phyloP scores from a whole-genome alignment of 1,140 invertebrate genomes.

The Drosophila punjabiensis region DNA sequence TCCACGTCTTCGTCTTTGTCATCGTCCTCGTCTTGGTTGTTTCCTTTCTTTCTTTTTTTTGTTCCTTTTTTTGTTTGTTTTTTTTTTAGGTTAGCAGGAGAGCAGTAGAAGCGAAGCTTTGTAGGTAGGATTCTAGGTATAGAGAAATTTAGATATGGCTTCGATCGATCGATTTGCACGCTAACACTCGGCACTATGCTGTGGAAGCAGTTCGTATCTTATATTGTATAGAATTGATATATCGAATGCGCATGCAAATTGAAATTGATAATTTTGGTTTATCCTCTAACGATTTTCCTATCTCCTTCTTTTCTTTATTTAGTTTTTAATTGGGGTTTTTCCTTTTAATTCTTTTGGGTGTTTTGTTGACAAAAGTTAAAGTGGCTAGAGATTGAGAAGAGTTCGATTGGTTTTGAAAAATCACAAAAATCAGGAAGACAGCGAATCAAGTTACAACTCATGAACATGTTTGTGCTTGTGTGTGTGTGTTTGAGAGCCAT shows the following conservation, averaged over 20 bases:
- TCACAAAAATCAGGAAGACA: conserved; percentile 64
- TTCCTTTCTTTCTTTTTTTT: neutral
- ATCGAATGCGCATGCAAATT: conserved; percentile 46
- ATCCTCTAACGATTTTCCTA: conserved; percentile 24
- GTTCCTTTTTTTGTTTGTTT: conserved; percentile 3
- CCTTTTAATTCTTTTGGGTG: too few species aligned
- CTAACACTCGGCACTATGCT: conserved; percentile 37
- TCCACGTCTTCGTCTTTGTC: conserved; percentile 8
- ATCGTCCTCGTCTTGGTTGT: neutral
- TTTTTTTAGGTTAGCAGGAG: conserved; percentile 33
- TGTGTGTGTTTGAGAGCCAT: conserved; percentile 9
- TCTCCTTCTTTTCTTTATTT: neutral
- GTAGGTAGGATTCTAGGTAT: conserved; percentile 55
- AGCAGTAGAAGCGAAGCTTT: conserved; percentile 56
- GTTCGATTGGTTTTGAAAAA: conserved; percentile 38
- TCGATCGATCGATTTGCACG: conserved; percentile 52
- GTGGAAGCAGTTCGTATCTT: conserved; percentile 43
- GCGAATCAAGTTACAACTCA: conserved; percentile 59
- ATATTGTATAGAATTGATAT: conserved; percentile 50
- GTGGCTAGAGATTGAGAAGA: conserved; percentile 58
- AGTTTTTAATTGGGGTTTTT: neutral
- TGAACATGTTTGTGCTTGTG: conserved; percentile 30
- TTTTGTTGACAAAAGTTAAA: conserved; percentile 72
- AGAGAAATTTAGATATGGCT: conserved; percentile 56
- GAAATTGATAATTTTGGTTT: conserved; percentile 43